Evolutionary conservation across 1,140 invertebrate species (phyloP).

Genomic region (Caligus rogercresseyi): DNA sequence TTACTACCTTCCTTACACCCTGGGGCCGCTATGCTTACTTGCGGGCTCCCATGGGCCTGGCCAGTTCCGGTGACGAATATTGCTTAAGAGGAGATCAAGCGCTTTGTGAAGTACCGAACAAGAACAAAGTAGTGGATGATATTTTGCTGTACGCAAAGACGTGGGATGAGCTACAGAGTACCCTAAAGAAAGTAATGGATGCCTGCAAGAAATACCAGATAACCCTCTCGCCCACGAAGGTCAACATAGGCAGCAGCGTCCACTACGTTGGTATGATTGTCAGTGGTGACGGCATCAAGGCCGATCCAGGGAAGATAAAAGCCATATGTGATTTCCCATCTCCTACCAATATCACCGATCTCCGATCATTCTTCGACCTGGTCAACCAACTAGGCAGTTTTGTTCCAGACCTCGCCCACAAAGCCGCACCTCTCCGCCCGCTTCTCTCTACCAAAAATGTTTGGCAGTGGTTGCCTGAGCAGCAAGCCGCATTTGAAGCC

Average conservation of each 20-base stretch:
- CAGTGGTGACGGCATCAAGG: constrained; percentile 15
- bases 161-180: neutral
- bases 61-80: constrained; percentile 25
- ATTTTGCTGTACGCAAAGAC: constrained; percentile 16
- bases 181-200: neutral
- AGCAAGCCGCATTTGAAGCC: neutral
- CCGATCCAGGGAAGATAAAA: constrained; percentile 14
- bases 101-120: constrained; percentile 13
- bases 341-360: constrained; percentile 16
- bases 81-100: constrained; percentile 22
- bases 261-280: constrained; percentile 24
- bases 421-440: neutral
- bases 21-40: constrained; percentile 23
- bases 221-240: constrained; percentile 25
- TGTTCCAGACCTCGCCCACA: constrained; percentile 1
- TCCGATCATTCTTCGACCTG: constrained; percentile 14
- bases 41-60: constrained; percentile 22
- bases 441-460: constrained; percentile 2
- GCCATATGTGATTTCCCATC: constrained; percentile 16
- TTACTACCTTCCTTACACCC: constrained; percentile 26
- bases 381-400: constrained; percentile 19
- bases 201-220: constrained; percentile 23
- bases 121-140: constrained; percentile 20
- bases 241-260: constrained; percentile 23
- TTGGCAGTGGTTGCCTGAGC: neutral